Base-by-base conservation (phyloP, 2,797 vertebrate species). In the Huso huso region DNA sequence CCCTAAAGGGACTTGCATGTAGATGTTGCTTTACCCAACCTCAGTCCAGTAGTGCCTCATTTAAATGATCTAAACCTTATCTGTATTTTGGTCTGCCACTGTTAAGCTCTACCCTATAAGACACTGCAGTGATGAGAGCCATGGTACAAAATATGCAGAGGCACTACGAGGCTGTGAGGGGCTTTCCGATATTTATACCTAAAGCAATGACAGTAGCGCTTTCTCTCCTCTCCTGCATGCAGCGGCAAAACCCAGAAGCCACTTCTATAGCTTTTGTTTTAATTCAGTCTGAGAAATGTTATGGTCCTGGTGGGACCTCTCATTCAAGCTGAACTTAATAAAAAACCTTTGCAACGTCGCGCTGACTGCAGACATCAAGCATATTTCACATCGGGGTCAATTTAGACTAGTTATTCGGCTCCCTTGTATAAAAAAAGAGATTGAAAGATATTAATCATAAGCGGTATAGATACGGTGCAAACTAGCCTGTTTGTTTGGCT, bases 361-460 rank as follows among this genome's bases (percentile, higher is more conserved):
- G 37, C 62, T 52, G 52, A 60, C 37, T 10, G 15, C 53, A 48
- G 62, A 76, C 75, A 61, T 52, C 23, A 48, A 67, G 63, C 61
- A 73, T 64, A 71, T 66, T 70, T 77, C 74, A 74, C 76, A 73
- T 79, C 70, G 69, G 79, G 87, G 86, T 86, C 84, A 86, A 81
- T 85, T 84, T 74, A 83, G 81, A 82, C 82, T 84, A 82, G 86
- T 84, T 87, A 79, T 76, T 73, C 72, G 71, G 78, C 75, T 79
- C 77, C 77, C 74, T 68, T 72, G 81, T 81, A 82, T 81, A 49
- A 51, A 81, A 79, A 72, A 73, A 71, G 79, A 85, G 84, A 89
- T 84, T 80, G 84, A 83, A 75, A 83, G 77, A 87, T 88, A 88
- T 87, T 88, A 88, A 89, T 88, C 83, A 78, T 88, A 89, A 89